These are phyloP conservation scores for Nestor notabilis DNA, from an alignment of 2,113 vertebrate genomes.

Conservation along the genomic window DNA sequence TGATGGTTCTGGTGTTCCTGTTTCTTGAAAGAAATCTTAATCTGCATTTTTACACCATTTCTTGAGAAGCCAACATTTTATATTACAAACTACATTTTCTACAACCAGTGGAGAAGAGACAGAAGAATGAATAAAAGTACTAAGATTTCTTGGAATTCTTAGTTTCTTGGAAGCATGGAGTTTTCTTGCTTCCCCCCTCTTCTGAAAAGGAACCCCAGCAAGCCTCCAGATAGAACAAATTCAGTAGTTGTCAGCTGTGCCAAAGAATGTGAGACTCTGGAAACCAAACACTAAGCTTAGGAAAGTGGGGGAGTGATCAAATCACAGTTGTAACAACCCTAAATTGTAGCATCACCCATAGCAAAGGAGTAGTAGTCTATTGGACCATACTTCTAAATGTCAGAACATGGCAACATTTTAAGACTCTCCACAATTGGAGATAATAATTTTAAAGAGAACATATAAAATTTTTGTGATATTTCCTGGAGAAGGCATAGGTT, in stretches of 20 bases:
- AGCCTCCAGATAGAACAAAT: background rate
- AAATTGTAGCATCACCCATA: background rate
- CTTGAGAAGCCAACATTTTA: background rate
- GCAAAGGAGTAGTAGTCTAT: background rate
- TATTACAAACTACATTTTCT: background rate
- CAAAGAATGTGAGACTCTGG: background rate
- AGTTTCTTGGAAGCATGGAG: background rate
- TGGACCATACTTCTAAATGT: background rate
- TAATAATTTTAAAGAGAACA: background rate
- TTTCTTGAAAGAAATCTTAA: background rate
- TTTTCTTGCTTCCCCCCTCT: background rate
- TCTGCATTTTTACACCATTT: background rate
- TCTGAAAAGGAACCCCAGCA: background rate
- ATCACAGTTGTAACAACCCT: background rate
- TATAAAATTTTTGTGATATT: background rate
- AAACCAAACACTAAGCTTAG: background rate
- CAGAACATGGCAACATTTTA: background rate
- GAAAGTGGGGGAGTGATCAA: background rate
- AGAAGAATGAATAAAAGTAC: background rate
- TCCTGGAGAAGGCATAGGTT: background rate
- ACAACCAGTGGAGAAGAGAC: background rate
- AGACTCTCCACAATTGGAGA: background rate
- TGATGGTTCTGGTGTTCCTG: background rate
- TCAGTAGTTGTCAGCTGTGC: background rate
- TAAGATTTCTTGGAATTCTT: background rate